phyloP scores from a whole-genome alignment of 2,888 invertebrate genomes.

The Unio pictorum region DNA sequence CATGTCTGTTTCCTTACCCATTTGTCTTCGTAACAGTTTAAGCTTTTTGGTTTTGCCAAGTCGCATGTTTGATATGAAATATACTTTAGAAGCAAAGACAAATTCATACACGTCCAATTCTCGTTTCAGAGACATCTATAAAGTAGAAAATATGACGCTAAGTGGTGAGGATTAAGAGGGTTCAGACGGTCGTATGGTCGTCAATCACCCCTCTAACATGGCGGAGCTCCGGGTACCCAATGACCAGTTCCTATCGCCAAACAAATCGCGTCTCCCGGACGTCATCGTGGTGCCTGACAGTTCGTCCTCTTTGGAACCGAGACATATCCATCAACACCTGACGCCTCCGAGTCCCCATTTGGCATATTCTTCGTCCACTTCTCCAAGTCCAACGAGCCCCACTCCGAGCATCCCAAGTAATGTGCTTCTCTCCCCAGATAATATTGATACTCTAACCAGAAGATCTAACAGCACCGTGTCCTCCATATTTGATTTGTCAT shows the following conservation, averaged over 20 bases:
- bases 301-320: conserved; percentile 1
- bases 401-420: conserved; percentile 8
- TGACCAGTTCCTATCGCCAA: conserved; percentile 26
- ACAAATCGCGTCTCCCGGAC: conserved; percentile 29
- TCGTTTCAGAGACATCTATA: no score
- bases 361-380: conserved; percentile 14
- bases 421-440: conserved; percentile 27
- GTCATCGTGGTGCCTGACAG: conserved; percentile 33
- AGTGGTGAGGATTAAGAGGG: no score
- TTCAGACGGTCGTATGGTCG: no score
- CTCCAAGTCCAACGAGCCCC: conserved; percentile 15
- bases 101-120: no score
- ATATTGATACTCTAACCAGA: conserved; percentile 23
- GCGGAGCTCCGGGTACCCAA: no score
- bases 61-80: no score
- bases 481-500: conserved; percentile 72
- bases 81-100: no score
- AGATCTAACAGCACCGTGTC: conserved; percentile 71
- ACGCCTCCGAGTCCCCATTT: not conserved
- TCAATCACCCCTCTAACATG: no score
- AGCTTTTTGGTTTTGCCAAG: no score
- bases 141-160: no score
- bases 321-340: conserved; percentile 4
- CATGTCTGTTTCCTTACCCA: no score
- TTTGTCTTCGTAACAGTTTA: no score